These are phyloP conservation scores for Percopsis transmontana DNA, from an alignment of 2,113 vertebrate genomes.

Conservation along the genomic window DNA sequence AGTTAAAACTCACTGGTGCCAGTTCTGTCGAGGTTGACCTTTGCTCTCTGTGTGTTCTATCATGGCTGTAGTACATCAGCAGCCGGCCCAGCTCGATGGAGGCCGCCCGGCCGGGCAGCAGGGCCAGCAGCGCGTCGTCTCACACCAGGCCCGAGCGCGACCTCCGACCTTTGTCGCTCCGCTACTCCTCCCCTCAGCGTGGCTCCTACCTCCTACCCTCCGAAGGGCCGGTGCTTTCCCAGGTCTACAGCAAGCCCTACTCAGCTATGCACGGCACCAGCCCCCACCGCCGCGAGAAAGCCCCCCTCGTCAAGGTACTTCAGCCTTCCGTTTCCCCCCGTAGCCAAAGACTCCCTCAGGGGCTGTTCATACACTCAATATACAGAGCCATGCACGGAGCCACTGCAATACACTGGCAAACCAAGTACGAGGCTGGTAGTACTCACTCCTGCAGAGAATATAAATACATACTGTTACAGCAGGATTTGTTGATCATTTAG, in stretches of 20 bases:
- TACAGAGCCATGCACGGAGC: slow-evolving; percentile 37
- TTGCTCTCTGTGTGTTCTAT: slow-evolving; percentile 20
- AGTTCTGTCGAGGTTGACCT: slow-evolving; percentile 23
- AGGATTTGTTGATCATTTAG: slow-evolving; percentile 12
- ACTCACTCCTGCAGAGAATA: slow-evolving; percentile 9
- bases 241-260: slow-evolving; percentile 83
- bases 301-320: slow-evolving; percentile 76
- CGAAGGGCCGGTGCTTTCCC: slow-evolving; percentile 52
- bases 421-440: slow-evolving; percentile 8
- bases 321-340: slow-evolving; percentile 30
- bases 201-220: slow-evolving; percentile 58
- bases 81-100: slow-evolving; percentile 75
- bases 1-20: not conserved
- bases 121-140: slow-evolving; percentile 78
- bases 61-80: slow-evolving; percentile 73
- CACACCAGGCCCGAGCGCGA: slow-evolving; percentile 64
- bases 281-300: slow-evolving; percentile 61
- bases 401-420: no score
- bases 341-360: slow-evolving; percentile 50
- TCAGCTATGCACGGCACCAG: slow-evolving; percentile 23
- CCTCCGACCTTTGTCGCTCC: slow-evolving; percentile 59
- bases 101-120: slow-evolving; percentile 67
- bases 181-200: slow-evolving; percentile 73
- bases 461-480: slow-evolving; percentile 31
- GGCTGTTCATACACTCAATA: slow-evolving; percentile 45